phyloP scores from a whole-genome alignment of 1,140 invertebrate genomes.

The Drosophila kepulauana region DNA sequence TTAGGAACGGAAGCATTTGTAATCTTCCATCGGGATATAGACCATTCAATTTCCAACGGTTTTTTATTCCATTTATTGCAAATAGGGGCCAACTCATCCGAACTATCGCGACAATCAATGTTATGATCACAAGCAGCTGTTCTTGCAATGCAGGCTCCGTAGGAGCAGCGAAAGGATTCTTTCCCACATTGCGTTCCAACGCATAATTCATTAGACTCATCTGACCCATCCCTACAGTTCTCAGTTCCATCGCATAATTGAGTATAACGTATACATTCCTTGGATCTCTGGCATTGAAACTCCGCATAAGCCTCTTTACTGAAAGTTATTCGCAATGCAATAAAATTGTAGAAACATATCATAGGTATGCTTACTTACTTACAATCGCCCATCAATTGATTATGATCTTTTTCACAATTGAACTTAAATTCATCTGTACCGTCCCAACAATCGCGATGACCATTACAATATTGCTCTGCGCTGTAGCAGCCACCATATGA shows the following conservation, averaged over 20 bases:
- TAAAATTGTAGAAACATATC: not conserved
- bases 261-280: conserved; percentile 39
- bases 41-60: not conserved
- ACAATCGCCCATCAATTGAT: conserved; percentile 73
- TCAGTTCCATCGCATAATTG: conserved; percentile 79
- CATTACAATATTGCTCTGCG: conserved; percentile 86
- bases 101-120: conserved; percentile 88
- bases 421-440: conserved; percentile 86
- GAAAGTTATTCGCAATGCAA: not conserved
- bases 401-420: not conserved
- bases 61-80: conserved; percentile 4
- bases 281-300: conserved; percentile 15
- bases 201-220: conserved; percentile 86
- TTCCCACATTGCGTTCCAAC: conserved; percentile 69
- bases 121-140: conserved; percentile 86
- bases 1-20: not conserved
- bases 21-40: not conserved
- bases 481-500: conserved; percentile 87
- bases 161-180: conserved; percentile 86
- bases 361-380: conserved; percentile 1
- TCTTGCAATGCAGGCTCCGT: conserved; percentile 87
- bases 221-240: conserved; percentile 87
- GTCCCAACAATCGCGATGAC: conserved; percentile 84
- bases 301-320: not conserved
- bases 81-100: conserved; percentile 87